These are phyloP conservation scores for Bombus pyrosoma DNA, from an alignment of 1,140 invertebrate genomes.

Conservation along the genomic window DNA sequence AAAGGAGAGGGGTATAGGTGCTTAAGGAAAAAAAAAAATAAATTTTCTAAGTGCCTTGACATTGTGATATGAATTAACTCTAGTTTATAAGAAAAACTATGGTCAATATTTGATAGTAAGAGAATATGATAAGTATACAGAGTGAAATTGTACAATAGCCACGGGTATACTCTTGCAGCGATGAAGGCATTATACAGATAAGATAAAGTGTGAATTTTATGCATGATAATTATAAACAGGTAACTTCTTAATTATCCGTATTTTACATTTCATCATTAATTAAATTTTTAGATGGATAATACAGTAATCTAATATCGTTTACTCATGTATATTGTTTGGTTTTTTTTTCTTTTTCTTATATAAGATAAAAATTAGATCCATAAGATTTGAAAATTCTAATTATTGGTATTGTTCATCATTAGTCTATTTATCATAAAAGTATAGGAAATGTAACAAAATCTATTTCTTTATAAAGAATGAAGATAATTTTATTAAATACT, in stretches of 20 bases:
- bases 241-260: constrained; percentile 7
- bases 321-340: constrained; percentile 39
- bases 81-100: constrained; percentile 68
- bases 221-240: constrained; percentile 31
- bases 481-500: constrained; percentile 32
- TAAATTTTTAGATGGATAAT: constrained; percentile 27
- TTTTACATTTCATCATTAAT: constrained; percentile 19
- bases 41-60: constrained; percentile 65
- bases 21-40: constrained; percentile 43
- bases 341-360: constrained; percentile 11
- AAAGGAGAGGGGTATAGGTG: constrained; percentile 43
- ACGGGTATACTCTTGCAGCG: constrained; percentile 39
- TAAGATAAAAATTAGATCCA: constrained; percentile 24
- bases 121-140: constrained; percentile 58
- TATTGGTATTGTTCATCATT: constrained; percentile 12
- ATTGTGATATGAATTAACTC: constrained; percentile 78
- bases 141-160: constrained; percentile 64
- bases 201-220: background rate
- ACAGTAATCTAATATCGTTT: constrained; percentile 40
- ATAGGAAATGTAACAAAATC: constrained; percentile 4
- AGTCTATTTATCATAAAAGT: background rate
- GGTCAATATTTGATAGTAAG: constrained; percentile 53
- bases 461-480: constrained; percentile 11
- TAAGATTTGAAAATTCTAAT: constrained; percentile 10
- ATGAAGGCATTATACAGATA: constrained; percentile 47